Evolutionary conservation across 1,140 invertebrate species (phyloP), one percentile per base, ranked within the genome.

Genomic region (Atta cephalotes): DNA sequence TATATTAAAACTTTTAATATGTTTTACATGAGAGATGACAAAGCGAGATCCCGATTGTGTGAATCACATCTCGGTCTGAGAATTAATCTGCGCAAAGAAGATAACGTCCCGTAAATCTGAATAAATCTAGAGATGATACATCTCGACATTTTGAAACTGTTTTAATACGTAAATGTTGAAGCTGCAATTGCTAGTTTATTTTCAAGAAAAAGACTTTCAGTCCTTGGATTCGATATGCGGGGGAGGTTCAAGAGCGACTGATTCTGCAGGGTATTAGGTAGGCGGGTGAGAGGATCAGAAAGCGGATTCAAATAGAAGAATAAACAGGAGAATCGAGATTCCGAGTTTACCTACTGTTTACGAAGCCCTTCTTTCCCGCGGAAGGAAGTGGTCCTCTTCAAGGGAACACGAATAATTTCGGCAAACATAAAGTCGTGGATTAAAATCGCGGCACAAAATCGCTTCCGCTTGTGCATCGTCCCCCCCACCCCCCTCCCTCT

Each of bases 241-340:
- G 14, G 49, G 31, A 18, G 21, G 2, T 45, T 72, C 49, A 58
- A 66, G 51, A 62, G 16, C 56, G 53, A 62, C 65, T 39, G 70
- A 81, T 82, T 78, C 45, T 21, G 56, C 60, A 12, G 31, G 31
- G 76, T 66, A 85, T 77, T 39, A 25, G 62, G 25, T 45, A 16
- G 68, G 62, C 51, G 18, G 45, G 58, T 45, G 71, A 85, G 66
- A 78, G 68, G 81, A 87, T 85, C 78, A 71, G 65, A 81, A 81
- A 81, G 78, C 78, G 78, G 78, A 81, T 81, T 81, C 49, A 81
- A 81, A 81, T 81, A 65, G 78, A 81, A 81, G 65, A 81, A 81
- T 81, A 81, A 81, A 81, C 78, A 81, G 65, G 49, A 31, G 78
- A 81, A 81, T 71, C 65, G 78, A 71, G 51, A 81, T 72, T 81